Conservation (phyloP, 2,797 vertebrate genomes). For the Chaenodraco wilsoni region DNA sequence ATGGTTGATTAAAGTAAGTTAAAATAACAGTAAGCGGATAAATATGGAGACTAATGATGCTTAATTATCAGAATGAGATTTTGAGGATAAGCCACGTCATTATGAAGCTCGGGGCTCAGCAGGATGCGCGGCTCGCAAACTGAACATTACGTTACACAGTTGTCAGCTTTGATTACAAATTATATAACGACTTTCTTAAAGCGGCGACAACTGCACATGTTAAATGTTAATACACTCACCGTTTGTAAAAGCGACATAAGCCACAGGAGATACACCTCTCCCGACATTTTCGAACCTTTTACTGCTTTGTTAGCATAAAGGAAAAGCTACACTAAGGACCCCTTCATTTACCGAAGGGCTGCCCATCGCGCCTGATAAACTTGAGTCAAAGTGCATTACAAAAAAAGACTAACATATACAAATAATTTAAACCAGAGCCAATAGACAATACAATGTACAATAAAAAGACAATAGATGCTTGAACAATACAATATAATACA, state of each 20-base stretch:
- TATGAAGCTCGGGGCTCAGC: constrained; percentile 26
- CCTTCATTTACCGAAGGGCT: neutral
- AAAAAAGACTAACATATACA: too few relatives aligned
- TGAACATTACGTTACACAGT: fast-evolving
- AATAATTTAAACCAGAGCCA: too few relatives aligned
- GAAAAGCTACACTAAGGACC: constrained; percentile 54
- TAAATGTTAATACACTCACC: constrained; percentile 70
- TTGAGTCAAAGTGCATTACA: too few relatives aligned
- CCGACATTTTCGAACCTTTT: constrained; percentile 78
- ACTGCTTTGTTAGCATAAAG: constrained; percentile 56
- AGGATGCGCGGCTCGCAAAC: constrained; percentile 31
- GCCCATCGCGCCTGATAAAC: constrained; percentile 49
- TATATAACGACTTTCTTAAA: neutral
- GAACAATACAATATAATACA: too few relatives aligned
- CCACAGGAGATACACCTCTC: constrained; percentile 84
- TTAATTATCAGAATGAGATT: neutral
- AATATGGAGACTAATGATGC: fast-evolving
- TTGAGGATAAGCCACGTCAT: constrained; percentile 76
- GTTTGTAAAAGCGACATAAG: constrained; percentile 82
- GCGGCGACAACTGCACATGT: fast-evolving
- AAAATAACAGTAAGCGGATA: too few relatives aligned
- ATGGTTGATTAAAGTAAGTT: too few relatives aligned
- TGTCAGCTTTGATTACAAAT: fast-evolving
- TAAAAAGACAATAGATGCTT: too few relatives aligned
- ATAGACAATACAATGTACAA: too few relatives aligned